Percentiles rank a stretch among this genome's conserved stretches.
phyloP scores from a whole-genome alignment of 2,888 invertebrate genomes.

The Endotricha flammealis region DNA sequence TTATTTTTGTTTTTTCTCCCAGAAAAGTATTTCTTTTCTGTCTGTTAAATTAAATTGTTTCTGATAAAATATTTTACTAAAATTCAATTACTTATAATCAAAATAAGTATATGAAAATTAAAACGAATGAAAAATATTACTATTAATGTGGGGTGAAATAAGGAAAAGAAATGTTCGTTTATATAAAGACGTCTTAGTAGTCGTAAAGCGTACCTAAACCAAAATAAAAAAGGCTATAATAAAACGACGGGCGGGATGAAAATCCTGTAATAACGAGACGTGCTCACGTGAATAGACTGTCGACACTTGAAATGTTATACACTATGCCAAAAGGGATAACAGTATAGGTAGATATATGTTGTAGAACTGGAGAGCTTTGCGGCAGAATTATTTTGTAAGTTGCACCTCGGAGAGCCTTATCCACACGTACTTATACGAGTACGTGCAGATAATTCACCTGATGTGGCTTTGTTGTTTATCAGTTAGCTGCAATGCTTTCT shows the following conservation, averaged over 20 bases:
- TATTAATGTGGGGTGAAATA: no score
- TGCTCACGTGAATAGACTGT: constrained; percentile 39
- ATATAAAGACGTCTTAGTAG: neutral
- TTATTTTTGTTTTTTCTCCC: no score
- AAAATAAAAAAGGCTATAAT: constrained; percentile 5
- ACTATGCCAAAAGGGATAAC: constrained; percentile 19
- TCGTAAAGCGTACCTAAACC: neutral
- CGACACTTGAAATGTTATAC: constrained; percentile 32
- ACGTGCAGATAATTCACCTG: constrained; percentile 8
- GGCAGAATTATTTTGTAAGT: constrained; percentile 1
- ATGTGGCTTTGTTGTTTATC: no score
- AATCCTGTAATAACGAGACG: constrained; percentile 29
- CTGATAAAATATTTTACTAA: no score
- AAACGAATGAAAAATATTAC: no score
- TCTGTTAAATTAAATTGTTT: no score
- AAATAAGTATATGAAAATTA: no score
- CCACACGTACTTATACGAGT: no score
- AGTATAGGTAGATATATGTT: constrained; percentile 5
- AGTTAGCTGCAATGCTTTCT: no score
- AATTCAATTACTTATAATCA: no score
- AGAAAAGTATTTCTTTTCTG: no score
- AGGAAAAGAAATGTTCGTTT: neutral
- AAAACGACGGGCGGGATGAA: constrained; percentile 5
- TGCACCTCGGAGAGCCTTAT: neutral
- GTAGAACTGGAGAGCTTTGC: constrained; percentile 8